A percentile compares a stretch with the other conserved stretches of the same genome.
Conservation (phyloP, 2,797 vertebrate species). For the Tarsius wallacei region DNA sequence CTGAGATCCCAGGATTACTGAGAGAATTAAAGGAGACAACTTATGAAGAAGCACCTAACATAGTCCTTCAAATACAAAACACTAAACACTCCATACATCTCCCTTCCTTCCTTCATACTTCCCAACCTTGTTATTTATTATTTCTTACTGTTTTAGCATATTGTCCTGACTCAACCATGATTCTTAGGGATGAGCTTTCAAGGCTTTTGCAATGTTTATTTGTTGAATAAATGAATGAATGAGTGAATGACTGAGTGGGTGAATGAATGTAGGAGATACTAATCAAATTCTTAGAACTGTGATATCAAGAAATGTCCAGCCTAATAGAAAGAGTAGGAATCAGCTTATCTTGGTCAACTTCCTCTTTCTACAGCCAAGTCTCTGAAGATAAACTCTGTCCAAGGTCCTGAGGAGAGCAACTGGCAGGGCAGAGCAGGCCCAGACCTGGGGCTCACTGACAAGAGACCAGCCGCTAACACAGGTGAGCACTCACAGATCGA, state of each 20-base stretch:
- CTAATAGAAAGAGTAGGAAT: not conserved
- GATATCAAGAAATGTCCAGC: not conserved
- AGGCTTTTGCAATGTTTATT: no score
- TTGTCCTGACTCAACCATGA: not conserved
- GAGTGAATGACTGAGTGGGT: not conserved
- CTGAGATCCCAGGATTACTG: not conserved
- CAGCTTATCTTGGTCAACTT: accelerated
- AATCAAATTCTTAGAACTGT: not conserved
- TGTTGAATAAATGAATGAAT: not conserved
- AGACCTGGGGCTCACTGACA: no score
- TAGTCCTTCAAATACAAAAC: not conserved
- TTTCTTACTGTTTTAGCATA: not conserved
- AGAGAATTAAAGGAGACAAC: not conserved
- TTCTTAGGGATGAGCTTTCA: not conserved
- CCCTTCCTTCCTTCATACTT: not conserved
- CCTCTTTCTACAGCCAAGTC: accelerated
- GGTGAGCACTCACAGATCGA: no score
- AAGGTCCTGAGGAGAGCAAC: not conserved
- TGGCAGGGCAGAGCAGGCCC: not conserved
- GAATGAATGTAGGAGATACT: not conserved
- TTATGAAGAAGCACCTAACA: not conserved
- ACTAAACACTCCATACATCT: no score
- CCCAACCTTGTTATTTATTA: not conserved
- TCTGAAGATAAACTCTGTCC: not conserved
- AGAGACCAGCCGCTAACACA: not conserved